phyloP scores from a whole-genome alignment of 1,140 invertebrate species.

The Drosophila lowei region DNA sequence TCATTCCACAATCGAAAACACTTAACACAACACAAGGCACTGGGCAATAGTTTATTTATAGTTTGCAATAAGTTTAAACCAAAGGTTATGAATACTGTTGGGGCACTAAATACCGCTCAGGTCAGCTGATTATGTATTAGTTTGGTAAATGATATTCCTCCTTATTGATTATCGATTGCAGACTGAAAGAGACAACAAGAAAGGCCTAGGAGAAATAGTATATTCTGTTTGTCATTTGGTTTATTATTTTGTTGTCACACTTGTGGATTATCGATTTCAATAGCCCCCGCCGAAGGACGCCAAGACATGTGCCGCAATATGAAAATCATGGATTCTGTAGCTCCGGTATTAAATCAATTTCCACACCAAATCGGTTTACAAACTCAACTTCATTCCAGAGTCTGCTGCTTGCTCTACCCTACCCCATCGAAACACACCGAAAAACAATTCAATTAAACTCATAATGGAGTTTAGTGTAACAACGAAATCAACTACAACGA shows the following conservation, averaged over 20 bases:
- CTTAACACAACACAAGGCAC: background rate
- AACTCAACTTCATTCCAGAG: too few species aligned
- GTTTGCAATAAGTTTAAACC: constrained; percentile 18
- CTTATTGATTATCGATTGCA: too few species aligned
- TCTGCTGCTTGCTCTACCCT: background rate
- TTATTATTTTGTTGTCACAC: too few species aligned
- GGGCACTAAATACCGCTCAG: background rate
- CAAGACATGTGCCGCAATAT: too few species aligned
- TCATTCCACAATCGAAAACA: background rate
- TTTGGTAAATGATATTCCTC: too few species aligned
- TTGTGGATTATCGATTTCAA: too few species aligned
- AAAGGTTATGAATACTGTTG: background rate
- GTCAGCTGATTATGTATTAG: background rate
- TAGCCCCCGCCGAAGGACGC: too few species aligned
- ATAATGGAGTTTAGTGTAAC: constrained; percentile 69
- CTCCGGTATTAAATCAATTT: background rate
- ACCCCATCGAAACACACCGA: constrained; percentile 18
- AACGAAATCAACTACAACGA: constrained; percentile 26
- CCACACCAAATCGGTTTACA: constrained; percentile 13
- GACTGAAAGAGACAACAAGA: too few species aligned
- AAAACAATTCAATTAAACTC: constrained; percentile 68
- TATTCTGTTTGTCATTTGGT: too few species aligned
- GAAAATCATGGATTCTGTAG: constrained; percentile 17
- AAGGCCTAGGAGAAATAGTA: too few species aligned
- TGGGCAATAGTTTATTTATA: constrained; percentile 9